Percentiles rank a stretch among this genome's conserved stretches.
Evolutionary conservation across 2,113 vertebrate species (phyloP).

Genomic region (Ammodytes marinus): DNA sequence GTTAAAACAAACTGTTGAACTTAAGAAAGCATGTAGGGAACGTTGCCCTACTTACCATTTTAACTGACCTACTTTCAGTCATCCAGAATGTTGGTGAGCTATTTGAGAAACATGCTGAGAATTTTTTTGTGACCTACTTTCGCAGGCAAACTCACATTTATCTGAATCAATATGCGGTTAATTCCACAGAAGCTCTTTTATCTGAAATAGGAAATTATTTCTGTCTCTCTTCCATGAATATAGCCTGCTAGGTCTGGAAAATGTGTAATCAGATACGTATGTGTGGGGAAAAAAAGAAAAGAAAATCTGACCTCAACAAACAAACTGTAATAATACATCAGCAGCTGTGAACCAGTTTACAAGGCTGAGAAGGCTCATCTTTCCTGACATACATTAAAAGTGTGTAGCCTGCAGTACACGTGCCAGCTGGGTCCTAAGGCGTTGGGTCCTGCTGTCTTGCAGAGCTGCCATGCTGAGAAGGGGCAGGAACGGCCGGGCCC

Average conservation of each 20-base stretch:
- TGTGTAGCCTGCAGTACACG: neutral
- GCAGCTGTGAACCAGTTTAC: neutral
- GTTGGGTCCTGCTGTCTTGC: slow-evolving; percentile 33
- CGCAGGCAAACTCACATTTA: neutral
- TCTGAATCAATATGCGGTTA: neutral
- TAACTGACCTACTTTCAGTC: slow-evolving; percentile 14
- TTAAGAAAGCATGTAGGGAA: neutral
- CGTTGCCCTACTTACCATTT: neutral
- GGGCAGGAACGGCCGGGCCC: slow-evolving; percentile 85
- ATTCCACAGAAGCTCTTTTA: neutral
- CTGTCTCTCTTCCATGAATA: neutral
- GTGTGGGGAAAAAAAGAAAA: neutral
- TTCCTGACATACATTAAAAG: slow-evolving; percentile 14
- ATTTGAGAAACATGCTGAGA: neutral
- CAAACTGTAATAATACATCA: neutral
- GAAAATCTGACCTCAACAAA: neutral
- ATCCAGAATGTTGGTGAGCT: neutral
- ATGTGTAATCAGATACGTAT: neutral
- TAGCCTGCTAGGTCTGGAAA: neutral
- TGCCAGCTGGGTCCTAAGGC: slow-evolving; percentile 53
- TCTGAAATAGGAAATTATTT: neutral
- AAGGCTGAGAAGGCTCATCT: neutral
- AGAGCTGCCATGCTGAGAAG: slow-evolving; percentile 88
- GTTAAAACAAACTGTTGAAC: neutral
- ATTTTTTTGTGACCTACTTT: neutral